These are phyloP conservation scores for Himalopsyche tibetana DNA, from an alignment of 2,888 invertebrate species.

Conservation along the genomic window DNA sequence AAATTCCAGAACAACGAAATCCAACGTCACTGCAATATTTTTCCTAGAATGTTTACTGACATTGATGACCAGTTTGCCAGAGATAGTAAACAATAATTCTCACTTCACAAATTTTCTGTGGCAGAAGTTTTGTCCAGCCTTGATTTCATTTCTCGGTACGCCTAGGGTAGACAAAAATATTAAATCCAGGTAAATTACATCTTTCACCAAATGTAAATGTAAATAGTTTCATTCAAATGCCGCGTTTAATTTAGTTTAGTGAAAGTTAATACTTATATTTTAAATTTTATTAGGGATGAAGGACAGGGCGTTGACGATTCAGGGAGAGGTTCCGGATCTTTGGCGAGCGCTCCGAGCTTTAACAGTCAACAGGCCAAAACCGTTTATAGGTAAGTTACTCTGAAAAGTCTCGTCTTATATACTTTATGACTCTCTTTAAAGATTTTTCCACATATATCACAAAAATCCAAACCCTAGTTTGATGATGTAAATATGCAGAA, in stretches of 20 bases:
- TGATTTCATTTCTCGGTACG: conserved; percentile 91
- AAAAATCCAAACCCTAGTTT: too few species aligned
- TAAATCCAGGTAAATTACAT: conserved; percentile 78
- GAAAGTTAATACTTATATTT: not conserved
- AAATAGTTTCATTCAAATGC: not conserved
- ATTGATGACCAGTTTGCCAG: conserved; percentile 88
- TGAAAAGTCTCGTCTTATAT: not conserved
- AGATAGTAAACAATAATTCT: conserved; percentile 88
- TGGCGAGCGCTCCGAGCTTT: conserved; percentile 85
- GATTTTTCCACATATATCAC: not conserved
- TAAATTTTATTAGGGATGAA: conserved; percentile 70
- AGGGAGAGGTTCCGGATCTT: conserved; percentile 82
- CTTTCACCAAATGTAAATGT: not conserved
- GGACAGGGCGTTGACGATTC: conserved; percentile 76
- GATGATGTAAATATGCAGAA: too few species aligned
- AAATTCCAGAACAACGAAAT: conserved; percentile 77
- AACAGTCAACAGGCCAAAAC: conserved; percentile 92
- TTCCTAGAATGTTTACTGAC: conserved; percentile 92
- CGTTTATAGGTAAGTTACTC: conserved; percentile 84
- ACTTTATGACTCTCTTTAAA: not conserved
- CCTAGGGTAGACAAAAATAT: conserved; percentile 90
- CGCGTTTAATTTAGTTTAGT: not conserved
- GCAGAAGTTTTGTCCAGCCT: conserved; percentile 94
- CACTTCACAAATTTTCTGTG: conserved; percentile 93
- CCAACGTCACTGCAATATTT: conserved; percentile 83